Base-by-base conservation (phyloP, 2,888 invertebrate genomes). In the Synanthedon formicaeformis region DNA sequence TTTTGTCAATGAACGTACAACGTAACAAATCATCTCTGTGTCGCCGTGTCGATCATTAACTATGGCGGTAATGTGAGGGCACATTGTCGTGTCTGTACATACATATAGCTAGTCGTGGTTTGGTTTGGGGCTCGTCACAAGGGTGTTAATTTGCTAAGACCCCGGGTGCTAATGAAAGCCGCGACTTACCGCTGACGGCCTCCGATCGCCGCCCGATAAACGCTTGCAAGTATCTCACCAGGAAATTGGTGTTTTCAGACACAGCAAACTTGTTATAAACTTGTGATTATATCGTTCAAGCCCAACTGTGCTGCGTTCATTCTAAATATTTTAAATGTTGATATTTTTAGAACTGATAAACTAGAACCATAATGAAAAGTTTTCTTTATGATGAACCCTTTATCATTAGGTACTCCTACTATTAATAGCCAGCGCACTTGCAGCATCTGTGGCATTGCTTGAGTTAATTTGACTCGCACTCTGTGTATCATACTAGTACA, bases 121-220 rank as follows among this genome's bases (percentile, higher is more conserved):
- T 34, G 34, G 34, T 34, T 34, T 34, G 34, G 12, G 49, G 16
- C 49, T 73, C 73, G 74, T 74, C 73, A 68, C 68, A 66, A 78
- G 83, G 83, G 86, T 80, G 85, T 81, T 84, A 85, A 85, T 85
- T 85, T 82, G 83, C 79, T 75, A 77, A 81, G 81, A 72, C 76
- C 74, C 71, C 66, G 56, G 58, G 68, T 72, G 74, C 78, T 86
- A 85, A 85, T 85, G 85, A 85, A 84, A 83, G 78, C 73, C 65
- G 68, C 77, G 81, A 75, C 81, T 81, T 78, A 78, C 76, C 76
- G 76, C 72, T 69, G 76, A 77, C 78, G 72, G 67, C 66, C 34
- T 34, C 59, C 67, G 57, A 80, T 80, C 80, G 75, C 75, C 68
- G 57, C 61, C 63, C 70, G 84, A 85, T 83, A 82, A 77, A 69